A percentile compares a stretch with the other conserved stretches of the same genome.
phyloP scores from a whole-genome alignment of 2,797 vertebrate species.

The Tympanoctomys barrerae region DNA sequence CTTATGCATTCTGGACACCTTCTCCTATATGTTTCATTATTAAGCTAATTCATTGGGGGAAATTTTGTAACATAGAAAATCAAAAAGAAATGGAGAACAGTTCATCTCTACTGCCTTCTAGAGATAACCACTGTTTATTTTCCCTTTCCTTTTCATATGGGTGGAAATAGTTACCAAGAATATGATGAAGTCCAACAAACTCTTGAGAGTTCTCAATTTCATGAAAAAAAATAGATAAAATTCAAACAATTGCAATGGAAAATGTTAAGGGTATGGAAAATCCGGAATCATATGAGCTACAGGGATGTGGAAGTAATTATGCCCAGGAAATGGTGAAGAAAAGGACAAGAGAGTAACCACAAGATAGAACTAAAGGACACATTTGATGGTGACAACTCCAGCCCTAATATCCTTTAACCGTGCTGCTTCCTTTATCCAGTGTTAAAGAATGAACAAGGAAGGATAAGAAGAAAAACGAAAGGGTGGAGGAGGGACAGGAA shows the following conservation, averaged over 20 bases:
- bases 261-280: slow-evolving; percentile 26
- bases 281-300: not conserved
- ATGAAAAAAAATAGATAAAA: slow-evolving; percentile 39
- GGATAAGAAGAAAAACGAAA: not conserved
- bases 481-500: not conserved
- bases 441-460: not conserved
- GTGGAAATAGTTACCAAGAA: slow-evolving; percentile 24
- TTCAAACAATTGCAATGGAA: not conserved
- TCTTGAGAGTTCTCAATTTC: not conserved
- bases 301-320: slow-evolving; percentile 56
- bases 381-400: not conserved
- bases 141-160: not conserved
- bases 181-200: not conserved
- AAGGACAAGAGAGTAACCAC: slow-evolving; percentile 16
- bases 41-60: not conserved
- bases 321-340: slow-evolving; percentile 8
- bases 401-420: not conserved
- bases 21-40: slow-evolving; percentile 46
- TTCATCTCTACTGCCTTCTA: slow-evolving; percentile 24
- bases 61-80: slow-evolving; percentile 53
- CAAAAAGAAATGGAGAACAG: slow-evolving; percentile 16
- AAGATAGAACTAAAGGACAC: not conserved
- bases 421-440: not conserved
- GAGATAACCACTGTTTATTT: not conserved
- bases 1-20: slow-evolving; percentile 49